These are phyloP conservation scores for Noctua janthe DNA, from an alignment of 2,888 invertebrate genomes.

Conservation along the genomic window DNA sequence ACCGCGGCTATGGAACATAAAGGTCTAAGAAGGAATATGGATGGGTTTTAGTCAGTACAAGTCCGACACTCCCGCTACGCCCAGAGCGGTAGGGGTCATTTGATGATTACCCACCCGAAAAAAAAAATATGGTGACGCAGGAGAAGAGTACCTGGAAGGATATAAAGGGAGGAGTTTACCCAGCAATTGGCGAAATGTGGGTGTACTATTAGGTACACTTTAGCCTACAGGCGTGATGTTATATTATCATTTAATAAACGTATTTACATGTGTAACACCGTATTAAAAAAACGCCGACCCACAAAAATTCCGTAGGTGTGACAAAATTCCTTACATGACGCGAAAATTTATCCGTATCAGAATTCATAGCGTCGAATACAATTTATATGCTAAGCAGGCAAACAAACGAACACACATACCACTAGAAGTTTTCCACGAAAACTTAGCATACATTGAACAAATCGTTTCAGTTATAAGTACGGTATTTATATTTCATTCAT, in stretches of 20 bases:
- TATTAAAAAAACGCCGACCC: constrained; percentile 5
- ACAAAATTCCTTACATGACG: constrained; percentile 24
- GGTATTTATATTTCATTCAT: constrained; percentile 26
- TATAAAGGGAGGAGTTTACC: no score
- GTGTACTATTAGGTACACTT: not conserved
- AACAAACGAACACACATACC: constrained; percentile 78
- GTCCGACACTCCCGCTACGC: no score
- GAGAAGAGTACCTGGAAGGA: no score
- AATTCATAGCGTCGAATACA: constrained; percentile 81
- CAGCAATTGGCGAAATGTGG: not conserved
- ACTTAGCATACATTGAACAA: constrained; percentile 31
- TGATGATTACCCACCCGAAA: no score
- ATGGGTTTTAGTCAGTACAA: no score
- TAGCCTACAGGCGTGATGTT: not conserved
- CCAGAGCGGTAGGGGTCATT: no score
- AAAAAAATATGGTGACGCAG: no score
- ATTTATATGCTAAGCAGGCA: constrained; percentile 84
- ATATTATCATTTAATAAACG: not conserved
- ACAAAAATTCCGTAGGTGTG: constrained; percentile 10
- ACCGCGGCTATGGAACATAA: no score
- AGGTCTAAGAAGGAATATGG: no score
- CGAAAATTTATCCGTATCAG: constrained; percentile 80
- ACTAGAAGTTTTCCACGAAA: constrained; percentile 47
- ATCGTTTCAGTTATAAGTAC: constrained; percentile 45
- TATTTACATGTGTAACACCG: not conserved